Percentiles rank a stretch among this genome's conserved stretches.
Evolutionary conservation across 2,113 vertebrate species (phyloP).

Genomic region (Chaenogobius annularis): DNA sequence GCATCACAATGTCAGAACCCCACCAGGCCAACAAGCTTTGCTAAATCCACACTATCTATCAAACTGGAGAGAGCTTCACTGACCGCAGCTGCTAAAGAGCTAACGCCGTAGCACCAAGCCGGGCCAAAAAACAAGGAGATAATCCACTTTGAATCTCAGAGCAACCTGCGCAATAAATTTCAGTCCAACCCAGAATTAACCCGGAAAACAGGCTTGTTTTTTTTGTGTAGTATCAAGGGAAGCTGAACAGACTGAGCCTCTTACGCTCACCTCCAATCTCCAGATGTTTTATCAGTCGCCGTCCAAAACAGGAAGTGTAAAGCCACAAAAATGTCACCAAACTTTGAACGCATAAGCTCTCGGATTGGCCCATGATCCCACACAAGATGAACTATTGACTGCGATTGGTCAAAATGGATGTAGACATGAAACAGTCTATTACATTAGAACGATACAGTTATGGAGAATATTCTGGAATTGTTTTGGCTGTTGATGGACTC

Average conservation of each 20-base stretch:
- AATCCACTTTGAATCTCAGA: not conserved
- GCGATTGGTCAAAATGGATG: not conserved
- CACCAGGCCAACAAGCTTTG: constrained; percentile 4
- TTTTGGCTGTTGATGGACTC: too few relatives aligned
- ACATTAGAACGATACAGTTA: not conserved
- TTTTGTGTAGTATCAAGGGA: not conserved
- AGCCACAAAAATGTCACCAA: constrained; percentile 1
- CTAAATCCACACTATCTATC: constrained; percentile 14
- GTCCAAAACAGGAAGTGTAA: constrained; percentile 1
- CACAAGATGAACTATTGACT: not conserved
- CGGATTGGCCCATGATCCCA: not conserved
- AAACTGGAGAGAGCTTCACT: constrained; percentile 1
- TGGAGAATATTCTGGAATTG: too few relatives aligned
- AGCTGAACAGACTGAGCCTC: not conserved
- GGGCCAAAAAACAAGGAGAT: not conserved
- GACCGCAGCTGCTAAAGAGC: constrained; percentile 7
- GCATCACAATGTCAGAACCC: constrained; percentile 10
- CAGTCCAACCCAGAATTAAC: not conserved
- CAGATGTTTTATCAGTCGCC: not conserved
- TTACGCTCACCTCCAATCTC: not conserved
- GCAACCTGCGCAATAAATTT: not conserved
- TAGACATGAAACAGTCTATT: not conserved
- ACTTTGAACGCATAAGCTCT: not conserved
- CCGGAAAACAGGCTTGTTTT: not conserved
- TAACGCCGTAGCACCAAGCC: not conserved